Evolutionary conservation across 35 echinoderm and acorn worm species (phyloP).

Genomic region (Apostichopus californicus): DNA sequence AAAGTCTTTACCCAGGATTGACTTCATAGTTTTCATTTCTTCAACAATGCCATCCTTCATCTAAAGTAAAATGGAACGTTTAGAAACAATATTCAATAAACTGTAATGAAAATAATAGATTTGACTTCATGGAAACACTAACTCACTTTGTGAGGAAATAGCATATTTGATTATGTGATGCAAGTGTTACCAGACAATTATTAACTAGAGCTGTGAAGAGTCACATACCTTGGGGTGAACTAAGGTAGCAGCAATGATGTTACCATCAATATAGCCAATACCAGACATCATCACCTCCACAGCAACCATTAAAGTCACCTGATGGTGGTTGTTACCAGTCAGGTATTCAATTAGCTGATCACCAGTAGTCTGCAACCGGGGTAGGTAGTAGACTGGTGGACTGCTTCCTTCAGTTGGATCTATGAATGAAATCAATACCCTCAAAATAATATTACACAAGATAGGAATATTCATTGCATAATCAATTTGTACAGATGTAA

Average conservation of each 20-base stretch:
- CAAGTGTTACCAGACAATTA: too few relatives aligned
- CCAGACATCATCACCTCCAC: slow-evolving; percentile 46
- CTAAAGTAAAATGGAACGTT: background rate
- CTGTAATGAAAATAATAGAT: too few relatives aligned
- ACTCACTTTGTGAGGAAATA: too few relatives aligned
- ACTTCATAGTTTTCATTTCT: slow-evolving; percentile 34
- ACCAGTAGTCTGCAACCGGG: background rate
- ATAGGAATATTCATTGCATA: too few relatives aligned
- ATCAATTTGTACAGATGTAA: too few relatives aligned
- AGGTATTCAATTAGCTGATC: slow-evolving; percentile 60
- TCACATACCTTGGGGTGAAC: background rate
- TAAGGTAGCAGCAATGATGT: slow-evolving; percentile 15
- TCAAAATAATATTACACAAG: too few relatives aligned
- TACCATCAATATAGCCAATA: slow-evolving; percentile 56
- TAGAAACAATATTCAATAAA: too few relatives aligned
- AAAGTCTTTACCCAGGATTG: background rate
- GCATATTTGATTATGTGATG: too few relatives aligned
- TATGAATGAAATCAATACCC: background rate
- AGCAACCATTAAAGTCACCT: slow-evolving; percentile 65
- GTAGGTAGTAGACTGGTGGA: background rate
- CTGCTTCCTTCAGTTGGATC: background rate
- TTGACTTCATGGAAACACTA: too few relatives aligned
- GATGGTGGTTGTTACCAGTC: slow-evolving; percentile 73
- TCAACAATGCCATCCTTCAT: background rate
- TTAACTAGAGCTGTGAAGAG: too few relatives aligned